These are phyloP conservation scores for Mythimna impura DNA, from an alignment of 2,888 invertebrate genomes.

Conservation along the genomic window DNA sequence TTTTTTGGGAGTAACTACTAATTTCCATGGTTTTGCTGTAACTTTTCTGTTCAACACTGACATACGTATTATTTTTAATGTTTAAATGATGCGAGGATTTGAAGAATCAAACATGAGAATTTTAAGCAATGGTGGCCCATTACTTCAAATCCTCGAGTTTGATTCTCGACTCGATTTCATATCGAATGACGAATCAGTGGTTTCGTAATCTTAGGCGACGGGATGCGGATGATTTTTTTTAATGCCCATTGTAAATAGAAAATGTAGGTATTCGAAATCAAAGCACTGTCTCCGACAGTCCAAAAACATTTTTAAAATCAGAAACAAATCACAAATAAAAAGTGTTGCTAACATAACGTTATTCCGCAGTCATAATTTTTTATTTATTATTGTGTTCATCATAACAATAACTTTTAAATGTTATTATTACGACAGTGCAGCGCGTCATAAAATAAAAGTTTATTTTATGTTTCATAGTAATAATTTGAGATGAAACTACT, in stretches of 20 bases:
- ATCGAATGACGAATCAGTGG: too few relatives aligned
- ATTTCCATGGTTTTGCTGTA: too few relatives aligned
- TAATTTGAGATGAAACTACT: slow-evolving; percentile 56
- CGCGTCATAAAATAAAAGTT: slow-evolving; percentile 50
- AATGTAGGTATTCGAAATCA: background rate
- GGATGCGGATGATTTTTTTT: background rate
- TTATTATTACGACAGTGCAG: slow-evolving; percentile 30
- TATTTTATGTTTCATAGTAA: slow-evolving; percentile 55
- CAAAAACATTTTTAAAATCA: background rate
- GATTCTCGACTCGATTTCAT: too few relatives aligned
- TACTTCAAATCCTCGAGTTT: too few relatives aligned
- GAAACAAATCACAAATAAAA: background rate
- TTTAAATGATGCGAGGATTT: too few relatives aligned
- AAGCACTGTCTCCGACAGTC: background rate
- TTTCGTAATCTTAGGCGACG: too few relatives aligned
- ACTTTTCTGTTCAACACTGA: too few relatives aligned
- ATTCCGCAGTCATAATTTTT: slow-evolving; percentile 1
- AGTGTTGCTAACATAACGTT: background rate
- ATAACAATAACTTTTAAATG: slow-evolving; percentile 42
- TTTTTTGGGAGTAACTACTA: too few relatives aligned
- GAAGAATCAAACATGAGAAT: too few relatives aligned
- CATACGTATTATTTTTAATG: too few relatives aligned
- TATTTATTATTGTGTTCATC: slow-evolving; percentile 35
- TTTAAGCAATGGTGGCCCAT: too few relatives aligned
- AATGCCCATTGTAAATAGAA: background rate